phyloP scores from a whole-genome alignment of 2,113 vertebrate genomes.

The Trematocara marginatum region DNA sequence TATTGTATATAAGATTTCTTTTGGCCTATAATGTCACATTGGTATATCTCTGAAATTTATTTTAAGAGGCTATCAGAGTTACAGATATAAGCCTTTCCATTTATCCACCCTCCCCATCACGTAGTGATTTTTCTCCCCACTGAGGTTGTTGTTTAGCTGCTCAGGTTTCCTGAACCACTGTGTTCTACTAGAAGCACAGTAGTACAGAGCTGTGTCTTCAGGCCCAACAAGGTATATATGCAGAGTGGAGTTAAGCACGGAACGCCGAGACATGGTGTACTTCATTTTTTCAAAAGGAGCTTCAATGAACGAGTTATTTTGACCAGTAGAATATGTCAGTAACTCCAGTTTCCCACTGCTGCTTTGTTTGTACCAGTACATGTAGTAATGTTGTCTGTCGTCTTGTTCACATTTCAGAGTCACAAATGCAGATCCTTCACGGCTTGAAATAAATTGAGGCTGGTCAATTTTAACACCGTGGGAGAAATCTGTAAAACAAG shows the following conservation, averaged over 20 bases:
- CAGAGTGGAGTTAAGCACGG: not conserved
- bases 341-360: not conserved
- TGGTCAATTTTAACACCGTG: accelerated
- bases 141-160: not conserved
- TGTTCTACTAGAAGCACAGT: not conserved
- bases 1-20: accelerated
- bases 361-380: conserved; percentile 28
- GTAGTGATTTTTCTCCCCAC: accelerated
- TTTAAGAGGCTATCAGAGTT: not conserved
- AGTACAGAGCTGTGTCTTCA: not conserved
- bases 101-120: not conserved
- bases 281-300: not conserved
- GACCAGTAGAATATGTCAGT: not conserved
- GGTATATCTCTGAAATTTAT: accelerated
- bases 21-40: not conserved
- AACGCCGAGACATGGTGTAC: not conserved
- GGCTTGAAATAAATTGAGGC: not conserved
- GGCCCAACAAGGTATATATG: accelerated
- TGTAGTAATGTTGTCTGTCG: not conserved
- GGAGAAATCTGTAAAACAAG: not conserved
- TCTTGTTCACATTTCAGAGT: conserved; percentile 42
- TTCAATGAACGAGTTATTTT: not conserved
- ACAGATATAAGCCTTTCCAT: not conserved
- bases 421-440: not conserved
- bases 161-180: not conserved